Conservation (phyloP, 2,113 vertebrate species). For the Forbesichthys agassizii region DNA sequence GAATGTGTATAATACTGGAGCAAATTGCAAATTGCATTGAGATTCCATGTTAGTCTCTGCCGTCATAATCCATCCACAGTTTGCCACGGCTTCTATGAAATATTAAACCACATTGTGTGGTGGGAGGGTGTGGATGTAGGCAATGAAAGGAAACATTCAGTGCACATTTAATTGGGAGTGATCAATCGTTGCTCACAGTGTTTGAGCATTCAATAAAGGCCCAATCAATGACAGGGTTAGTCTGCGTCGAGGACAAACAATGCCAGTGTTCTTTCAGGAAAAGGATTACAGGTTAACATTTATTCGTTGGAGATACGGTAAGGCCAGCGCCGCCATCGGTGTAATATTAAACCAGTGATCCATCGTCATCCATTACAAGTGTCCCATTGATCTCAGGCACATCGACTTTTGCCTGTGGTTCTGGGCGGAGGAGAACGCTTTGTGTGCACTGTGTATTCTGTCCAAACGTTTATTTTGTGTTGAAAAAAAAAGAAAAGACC, state of each 20-base stretch:
- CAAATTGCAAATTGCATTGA: slow-evolving; percentile 18
- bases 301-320: slow-evolving; percentile 87
- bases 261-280: slow-evolving; percentile 81
- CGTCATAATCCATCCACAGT: slow-evolving; percentile 4
- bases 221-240: slow-evolving; percentile 84
- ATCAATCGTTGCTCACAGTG: slow-evolving; percentile 88
- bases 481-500: slow-evolving; percentile 10
- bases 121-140: slow-evolving; percentile 36
- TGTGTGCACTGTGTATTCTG: slow-evolving; percentile 35
- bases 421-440: slow-evolving; percentile 44
- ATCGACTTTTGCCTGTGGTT: slow-evolving; percentile 79
- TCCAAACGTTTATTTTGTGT: slow-evolving; percentile 36
- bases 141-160: slow-evolving; percentile 85
- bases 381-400: slow-evolving; percentile 84
- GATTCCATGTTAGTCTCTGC: slow-evolving; percentile 6
- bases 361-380: slow-evolving; percentile 87
- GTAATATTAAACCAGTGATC: slow-evolving; percentile 92
- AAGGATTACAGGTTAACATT: slow-evolving; percentile 95
- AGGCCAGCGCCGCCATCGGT: slow-evolving; percentile 82
- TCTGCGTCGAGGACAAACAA: slow-evolving; percentile 89
- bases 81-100: slow-evolving; percentile 63
- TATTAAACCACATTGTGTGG: slow-evolving; percentile 70
- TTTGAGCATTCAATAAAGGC: slow-evolving; percentile 92
- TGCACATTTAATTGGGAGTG: slow-evolving; percentile 91
- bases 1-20: not conserved